Evolutionary conservation across 2,888 invertebrate genomes (phyloP).

Genomic region (Euzetes globulus): DNA sequence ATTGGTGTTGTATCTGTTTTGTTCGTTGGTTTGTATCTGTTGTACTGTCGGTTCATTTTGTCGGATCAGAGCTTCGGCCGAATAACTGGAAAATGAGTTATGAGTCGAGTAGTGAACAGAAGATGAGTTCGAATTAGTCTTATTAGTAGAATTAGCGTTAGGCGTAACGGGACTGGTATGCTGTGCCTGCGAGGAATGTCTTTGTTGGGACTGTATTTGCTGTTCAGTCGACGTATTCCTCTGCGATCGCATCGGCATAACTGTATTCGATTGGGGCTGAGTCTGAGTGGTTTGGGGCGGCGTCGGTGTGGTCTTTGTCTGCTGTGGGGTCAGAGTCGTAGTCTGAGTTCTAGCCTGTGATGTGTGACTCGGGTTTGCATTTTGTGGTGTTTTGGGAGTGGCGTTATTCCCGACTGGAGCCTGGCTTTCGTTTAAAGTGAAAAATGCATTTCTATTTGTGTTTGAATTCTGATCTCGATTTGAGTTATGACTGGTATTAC

Average conservation of each 20-base stretch:
- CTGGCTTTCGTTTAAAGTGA: neutral
- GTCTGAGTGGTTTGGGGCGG: neutral
- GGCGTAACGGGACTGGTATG: neutral
- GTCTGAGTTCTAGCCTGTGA: neutral
- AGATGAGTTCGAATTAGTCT: neutral
- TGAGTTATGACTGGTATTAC: neutral
- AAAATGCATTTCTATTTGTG: neutral
- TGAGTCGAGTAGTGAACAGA: constrained; percentile 21
- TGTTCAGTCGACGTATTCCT: constrained; percentile 13
- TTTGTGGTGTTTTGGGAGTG: neutral
- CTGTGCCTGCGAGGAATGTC: neutral
- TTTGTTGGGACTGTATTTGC: neutral
- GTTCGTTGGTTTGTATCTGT: neutral
- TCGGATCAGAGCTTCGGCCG: constrained; percentile 35
- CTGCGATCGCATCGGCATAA: neutral
- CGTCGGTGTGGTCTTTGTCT: neutral
- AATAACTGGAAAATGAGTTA: constrained; percentile 30
- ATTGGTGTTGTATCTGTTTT: constrained; percentile 4
- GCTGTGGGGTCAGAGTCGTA: neutral
- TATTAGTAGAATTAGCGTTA: neutral
- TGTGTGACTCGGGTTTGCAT: neutral
- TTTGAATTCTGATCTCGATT: neutral
- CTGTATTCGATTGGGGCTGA: neutral
- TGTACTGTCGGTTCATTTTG: constrained; percentile 6
- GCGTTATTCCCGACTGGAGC: neutral